phyloP scores from a whole-genome alignment of 2,888 invertebrate species.

The Tineola bisselliella region DNA sequence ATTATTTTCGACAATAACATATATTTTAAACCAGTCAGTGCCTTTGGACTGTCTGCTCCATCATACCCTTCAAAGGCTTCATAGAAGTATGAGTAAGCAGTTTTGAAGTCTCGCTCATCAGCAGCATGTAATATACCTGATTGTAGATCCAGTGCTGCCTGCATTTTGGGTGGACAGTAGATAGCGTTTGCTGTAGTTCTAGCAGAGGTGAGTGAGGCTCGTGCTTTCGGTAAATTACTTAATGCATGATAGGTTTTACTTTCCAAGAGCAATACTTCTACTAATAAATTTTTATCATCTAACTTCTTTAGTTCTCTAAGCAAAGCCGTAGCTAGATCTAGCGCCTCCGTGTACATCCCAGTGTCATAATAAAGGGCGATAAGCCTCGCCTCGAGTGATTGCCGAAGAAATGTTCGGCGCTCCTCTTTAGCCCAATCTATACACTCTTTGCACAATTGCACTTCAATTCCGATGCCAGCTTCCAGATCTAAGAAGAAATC shows the following conservation, averaged over 20 bases:
- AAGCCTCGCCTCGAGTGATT: conserved; percentile 93
- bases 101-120: conserved; percentile 99
- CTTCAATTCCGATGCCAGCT: conserved; percentile 95
- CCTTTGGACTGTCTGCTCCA: conserved; percentile 91
- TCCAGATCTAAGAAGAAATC: conserved; percentile 98
- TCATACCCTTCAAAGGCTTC: conserved; percentile 99
- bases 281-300: conserved; percentile 98
- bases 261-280: conserved; percentile 97
- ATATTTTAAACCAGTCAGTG: conserved; percentile 96
- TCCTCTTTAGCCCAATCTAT: conserved; percentile 99
- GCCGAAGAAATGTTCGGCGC: conserved; percentile 94
- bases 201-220: conserved; percentile 97
- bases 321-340: conserved; percentile 84
- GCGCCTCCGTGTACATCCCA: conserved; percentile 86
- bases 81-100: conserved; percentile 99
- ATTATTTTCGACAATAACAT: conserved; percentile 99
- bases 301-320: conserved; percentile 97
- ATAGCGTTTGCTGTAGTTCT: conserved; percentile 99
- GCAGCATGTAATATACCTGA: conserved; percentile 99
- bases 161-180: conserved; percentile 98
- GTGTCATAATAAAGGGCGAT: conserved; percentile 96
- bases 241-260: conserved; percentile 99
- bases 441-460: conserved; percentile 94
- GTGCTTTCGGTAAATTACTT: conserved; percentile 94
- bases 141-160: conserved; percentile 96